Conservation (phyloP, 2,113 vertebrate genomes). For the Neogobius melanostomus region DNA sequence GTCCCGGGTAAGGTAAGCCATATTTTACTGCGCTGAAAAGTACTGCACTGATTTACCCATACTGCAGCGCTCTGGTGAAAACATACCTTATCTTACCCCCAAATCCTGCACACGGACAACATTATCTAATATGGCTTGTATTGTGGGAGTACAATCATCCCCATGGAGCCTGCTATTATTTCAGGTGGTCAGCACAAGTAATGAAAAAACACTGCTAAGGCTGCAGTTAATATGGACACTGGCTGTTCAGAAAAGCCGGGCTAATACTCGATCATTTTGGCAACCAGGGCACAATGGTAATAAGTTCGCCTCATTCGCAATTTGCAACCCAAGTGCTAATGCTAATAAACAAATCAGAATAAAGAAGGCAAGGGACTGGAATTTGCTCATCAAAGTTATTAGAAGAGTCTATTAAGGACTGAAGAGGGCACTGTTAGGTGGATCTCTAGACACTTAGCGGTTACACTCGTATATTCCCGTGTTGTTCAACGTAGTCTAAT, state of each 20-base stretch:
- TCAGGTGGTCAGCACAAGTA: slow-evolving; percentile 34
- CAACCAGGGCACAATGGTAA: background rate
- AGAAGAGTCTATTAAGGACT: background rate
- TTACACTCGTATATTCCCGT: too few species aligned
- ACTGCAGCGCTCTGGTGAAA: background rate
- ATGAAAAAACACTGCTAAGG: slow-evolving; percentile 9
- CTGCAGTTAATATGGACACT: slow-evolving; percentile 7
- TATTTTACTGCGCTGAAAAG: too few species aligned
- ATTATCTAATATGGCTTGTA: slow-evolving; percentile 23
- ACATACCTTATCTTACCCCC: slow-evolving; percentile 19
- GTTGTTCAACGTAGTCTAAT: too few species aligned
- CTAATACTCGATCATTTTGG: slow-evolving; percentile 1
- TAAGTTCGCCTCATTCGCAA: background rate
- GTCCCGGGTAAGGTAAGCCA: background rate
- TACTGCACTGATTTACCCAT: background rate
- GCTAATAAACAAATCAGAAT: background rate
- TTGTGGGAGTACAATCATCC: slow-evolving; percentile 32
- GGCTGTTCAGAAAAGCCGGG: background rate
- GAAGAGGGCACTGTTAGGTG: background rate
- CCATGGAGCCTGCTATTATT: slow-evolving; percentile 28
- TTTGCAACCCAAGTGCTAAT: background rate
- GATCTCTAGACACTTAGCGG: background rate
- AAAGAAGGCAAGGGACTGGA: background rate
- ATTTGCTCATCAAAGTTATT: background rate
- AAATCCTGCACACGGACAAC: slow-evolving; percentile 13